Base-by-base conservation (phyloP, 2,888 invertebrate species). In the Erebia aethiops region DNA sequence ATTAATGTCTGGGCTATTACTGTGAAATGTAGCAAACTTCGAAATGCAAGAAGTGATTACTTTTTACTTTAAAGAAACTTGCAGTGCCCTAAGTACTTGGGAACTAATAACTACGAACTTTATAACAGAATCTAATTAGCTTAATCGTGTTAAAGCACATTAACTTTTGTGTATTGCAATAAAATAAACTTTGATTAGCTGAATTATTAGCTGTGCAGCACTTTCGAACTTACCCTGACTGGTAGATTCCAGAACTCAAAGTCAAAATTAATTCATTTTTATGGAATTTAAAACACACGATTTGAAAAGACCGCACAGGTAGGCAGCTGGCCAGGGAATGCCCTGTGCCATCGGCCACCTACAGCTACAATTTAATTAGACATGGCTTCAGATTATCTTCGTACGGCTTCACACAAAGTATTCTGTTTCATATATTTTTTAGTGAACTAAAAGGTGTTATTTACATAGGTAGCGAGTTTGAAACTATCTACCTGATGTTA, bases 321-420 rank as follows among this genome's bases (percentile, higher is more conserved):
- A 77, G 84, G 80, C 83, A 76, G 81, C 80, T 79, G 83, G 80
- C 81, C 80, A 82, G 82, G 76, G 87, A 92, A 88, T 92, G 90
- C 81, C 81, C 85, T 74, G 79, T 75, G 77, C 80, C 85, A 78
- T 77, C 83, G 82, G 81, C 83, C 84, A 86, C 86, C 84, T 83
- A 84, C 82, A 80, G 81, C 82, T 83, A 89, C 91, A 93, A 92
- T 93, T 91, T 91, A 93, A 93, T 93, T 93, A 93, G 91, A 89
- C 90, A 93, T 77, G 92, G 92, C 91, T 93, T 93, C 92, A 87
- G 92, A 93, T 93, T 93, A 93, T 86, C 88, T 84, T 80, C 70
- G 78, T 90, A 82, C 76, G 92, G 92, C 89, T 92, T 92, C 92
- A 84, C 84, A 86, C 86, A 87, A 86, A 87, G 90, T 91, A 87